These are phyloP conservation scores for Ochropacha duplaris DNA, from an alignment of 2,888 invertebrate species.

Conservation along the genomic window DNA sequence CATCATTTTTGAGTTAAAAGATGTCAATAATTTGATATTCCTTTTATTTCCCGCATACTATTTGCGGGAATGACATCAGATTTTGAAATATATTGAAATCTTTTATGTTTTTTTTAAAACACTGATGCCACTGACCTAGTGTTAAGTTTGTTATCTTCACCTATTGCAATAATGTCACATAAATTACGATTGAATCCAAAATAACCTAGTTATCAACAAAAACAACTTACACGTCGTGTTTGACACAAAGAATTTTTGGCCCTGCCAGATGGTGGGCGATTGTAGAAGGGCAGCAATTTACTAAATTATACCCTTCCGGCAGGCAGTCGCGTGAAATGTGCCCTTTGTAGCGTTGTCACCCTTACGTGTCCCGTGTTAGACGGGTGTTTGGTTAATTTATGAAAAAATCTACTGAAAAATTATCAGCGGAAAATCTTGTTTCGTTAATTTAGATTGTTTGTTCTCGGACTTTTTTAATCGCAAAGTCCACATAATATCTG, in stretches of 20 bases:
- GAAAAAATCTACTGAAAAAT: not conserved
- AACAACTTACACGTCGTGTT: not conserved
- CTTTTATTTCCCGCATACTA: no score
- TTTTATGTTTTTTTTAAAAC: no score
- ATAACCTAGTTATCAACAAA: not conserved
- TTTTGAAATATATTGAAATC: no score
- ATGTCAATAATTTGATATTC: no score
- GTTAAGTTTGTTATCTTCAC: no score
- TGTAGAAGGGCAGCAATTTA: conserved; percentile 35
- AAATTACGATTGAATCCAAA: not conserved
- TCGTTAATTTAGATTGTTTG: no score
- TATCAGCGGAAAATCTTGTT: no score
- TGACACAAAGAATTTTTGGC: conserved; percentile 1
- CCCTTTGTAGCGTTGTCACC: conserved; percentile 33
- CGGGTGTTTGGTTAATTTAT: not conserved
- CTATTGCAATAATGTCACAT: not conserved
- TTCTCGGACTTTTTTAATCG: no score
- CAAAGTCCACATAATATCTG: no score
- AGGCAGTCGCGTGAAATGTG: conserved; percentile 21
- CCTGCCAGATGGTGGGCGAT: conserved; percentile 15
- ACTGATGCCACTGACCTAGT: no score
- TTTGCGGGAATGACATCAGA: no score
- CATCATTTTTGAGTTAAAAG: no score
- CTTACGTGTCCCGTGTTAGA: conserved; percentile 5
- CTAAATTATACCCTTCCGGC: conserved; percentile 41